Base-by-base conservation (phyloP, 2,888 invertebrate genomes). In the Lepidocyrtinus sp. region DNA sequence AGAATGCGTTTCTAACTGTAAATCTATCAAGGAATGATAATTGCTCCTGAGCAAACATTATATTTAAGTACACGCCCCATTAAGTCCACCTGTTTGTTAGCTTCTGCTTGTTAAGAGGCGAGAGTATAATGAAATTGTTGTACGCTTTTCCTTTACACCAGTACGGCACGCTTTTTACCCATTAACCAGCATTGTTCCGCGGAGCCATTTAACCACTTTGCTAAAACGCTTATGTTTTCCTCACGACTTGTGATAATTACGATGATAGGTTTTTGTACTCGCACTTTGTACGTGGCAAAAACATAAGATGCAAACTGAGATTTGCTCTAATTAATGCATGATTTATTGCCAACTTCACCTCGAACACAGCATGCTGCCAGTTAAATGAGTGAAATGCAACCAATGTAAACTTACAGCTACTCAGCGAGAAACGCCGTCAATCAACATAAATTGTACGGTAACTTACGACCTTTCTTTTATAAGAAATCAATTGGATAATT, bases 281-380 rank as follows among this genome's bases (percentile, higher is more conserved):
- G 55, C 55, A 55, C 55, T 46, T 24, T 65, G 71, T 46, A 65
- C 50, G 22, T 75, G 46, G 67, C 50, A 50, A 22, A 59, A 55
- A 70, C 63, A 61, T 25, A 77, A 69, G 64, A 82, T 74, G 71
- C 74, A 76, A 82, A 64, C 79, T 79, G 80, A 75, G 79, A 82
- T 82, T 80, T 74, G 80, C 69, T 74, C 80, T 80, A 80, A 80
- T 80, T 76, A 80, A 80, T 74, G 82, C 70, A 77, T 74, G 82
- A 55, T 55, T 55, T 55, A 55, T 55, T 55, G 55, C 55, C 55
- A 55, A 55, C 55, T 55, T 55, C 55, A 55, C 55, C 55, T 78
- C 65, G 64, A 59, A 67, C 59, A 36, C 24, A 75, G 74, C 21
- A 46, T 55, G 55, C 5, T n/a, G 17, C 55, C 55, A 55, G 55